Conservation (phyloP, 2,888 invertebrate genomes). For the Agonopterix arenella region DNA sequence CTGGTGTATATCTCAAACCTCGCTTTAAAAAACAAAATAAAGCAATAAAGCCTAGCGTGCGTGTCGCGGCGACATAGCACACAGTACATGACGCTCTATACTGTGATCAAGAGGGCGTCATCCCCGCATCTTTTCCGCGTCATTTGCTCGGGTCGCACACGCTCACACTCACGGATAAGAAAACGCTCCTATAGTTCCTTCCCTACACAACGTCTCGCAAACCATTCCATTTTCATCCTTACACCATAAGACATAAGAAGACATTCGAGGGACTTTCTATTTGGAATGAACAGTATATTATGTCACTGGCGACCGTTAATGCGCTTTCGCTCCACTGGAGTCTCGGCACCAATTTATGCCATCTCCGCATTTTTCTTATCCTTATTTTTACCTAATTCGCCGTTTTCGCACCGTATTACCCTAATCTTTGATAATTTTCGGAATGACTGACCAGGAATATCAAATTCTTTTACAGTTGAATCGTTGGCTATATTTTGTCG, state of each 20-base stretch:
- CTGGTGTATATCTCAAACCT: no score
- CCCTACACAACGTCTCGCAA: no score
- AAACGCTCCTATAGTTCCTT: constrained; percentile 11
- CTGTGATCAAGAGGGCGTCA: constrained; percentile 52
- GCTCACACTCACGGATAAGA: constrained; percentile 38
- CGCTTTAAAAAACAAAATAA: constrained; percentile 6
- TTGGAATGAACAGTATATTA: constrained; percentile 8
- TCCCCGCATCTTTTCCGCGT: constrained; percentile 58
- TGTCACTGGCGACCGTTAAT: constrained; percentile 43
- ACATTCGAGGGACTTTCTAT: neutral
- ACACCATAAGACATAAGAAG: no score
- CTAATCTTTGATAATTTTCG: constrained; percentile 34
- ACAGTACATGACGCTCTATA: constrained; percentile 27
- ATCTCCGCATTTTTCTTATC: constrained; percentile 55
- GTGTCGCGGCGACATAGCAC: neutral
- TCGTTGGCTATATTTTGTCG: no score
- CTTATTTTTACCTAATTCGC: constrained; percentile 56
- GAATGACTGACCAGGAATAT: constrained; percentile 3
- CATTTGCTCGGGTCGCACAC: constrained; percentile 51
- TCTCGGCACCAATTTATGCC: constrained; percentile 57
- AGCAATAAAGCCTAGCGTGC: constrained; percentile 13
- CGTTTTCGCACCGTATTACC: constrained; percentile 54
- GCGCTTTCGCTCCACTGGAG: constrained; percentile 52
- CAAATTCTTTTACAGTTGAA: neutral
- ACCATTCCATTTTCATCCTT: no score